phyloP scores from a whole-genome alignment of 2,888 invertebrate species.

The Platycnemis pennipes region DNA sequence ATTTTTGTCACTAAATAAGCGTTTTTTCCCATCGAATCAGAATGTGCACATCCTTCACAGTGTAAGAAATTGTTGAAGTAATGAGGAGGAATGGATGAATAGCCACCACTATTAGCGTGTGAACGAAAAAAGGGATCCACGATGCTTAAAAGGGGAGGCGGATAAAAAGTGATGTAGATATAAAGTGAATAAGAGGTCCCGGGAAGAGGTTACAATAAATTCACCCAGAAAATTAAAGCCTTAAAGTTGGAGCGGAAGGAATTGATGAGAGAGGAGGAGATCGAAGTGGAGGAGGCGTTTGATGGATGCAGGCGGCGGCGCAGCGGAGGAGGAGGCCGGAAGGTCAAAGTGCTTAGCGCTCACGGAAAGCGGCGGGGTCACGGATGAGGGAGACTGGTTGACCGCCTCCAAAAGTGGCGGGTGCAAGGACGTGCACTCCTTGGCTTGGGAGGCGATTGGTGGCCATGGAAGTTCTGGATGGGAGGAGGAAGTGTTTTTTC shows the following conservation, averaged over 20 bases:
- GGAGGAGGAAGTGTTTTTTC: too few species aligned
- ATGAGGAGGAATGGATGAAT: neutral
- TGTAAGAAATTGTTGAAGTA: neutral
- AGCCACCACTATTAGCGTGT: neutral
- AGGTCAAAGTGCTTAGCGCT: conserved; percentile 30
- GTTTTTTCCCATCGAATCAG: too few species aligned
- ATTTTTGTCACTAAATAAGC: too few species aligned
- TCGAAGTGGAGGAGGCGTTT: neutral
- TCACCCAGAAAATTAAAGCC: neutral
- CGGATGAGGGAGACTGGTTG: neutral
- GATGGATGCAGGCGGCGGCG: conserved; percentile 19
- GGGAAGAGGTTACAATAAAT: neutral
- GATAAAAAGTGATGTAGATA: neutral
- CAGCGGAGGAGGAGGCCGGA: conserved; percentile 7
- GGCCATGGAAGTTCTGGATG: neutral
- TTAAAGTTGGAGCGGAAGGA: neutral
- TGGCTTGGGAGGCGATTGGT: neutral
- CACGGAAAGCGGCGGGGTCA: neutral
- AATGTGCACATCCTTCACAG: too few species aligned
- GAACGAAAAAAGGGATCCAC: neutral
- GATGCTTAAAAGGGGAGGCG: neutral
- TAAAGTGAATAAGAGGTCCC: neutral
- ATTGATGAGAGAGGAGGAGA: neutral
- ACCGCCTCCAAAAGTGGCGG: neutral
- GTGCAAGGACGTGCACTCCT: neutral